These are phyloP conservation scores for Hetaerina titia DNA, from an alignment of 2,888 invertebrate genomes.

Conservation along the genomic window DNA sequence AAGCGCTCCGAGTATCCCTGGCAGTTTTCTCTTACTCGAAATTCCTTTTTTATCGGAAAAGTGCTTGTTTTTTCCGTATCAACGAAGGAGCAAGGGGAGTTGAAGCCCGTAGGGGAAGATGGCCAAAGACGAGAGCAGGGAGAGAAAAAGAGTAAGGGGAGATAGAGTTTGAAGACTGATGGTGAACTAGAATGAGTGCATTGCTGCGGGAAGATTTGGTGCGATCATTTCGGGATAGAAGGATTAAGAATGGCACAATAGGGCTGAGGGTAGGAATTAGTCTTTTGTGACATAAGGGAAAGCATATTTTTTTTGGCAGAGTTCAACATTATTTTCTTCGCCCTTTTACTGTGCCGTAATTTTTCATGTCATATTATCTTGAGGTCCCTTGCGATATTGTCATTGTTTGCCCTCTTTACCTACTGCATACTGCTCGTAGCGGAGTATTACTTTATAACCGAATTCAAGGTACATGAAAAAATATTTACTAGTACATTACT, in stretches of 20 bases:
- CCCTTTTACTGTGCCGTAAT: no score
- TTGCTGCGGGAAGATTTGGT: not conserved
- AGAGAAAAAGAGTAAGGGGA: not conserved
- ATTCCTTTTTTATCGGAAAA: slow-evolving; percentile 47
- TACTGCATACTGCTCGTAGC: no score
- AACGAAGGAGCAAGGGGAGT: not conserved
- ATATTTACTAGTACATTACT: no score
- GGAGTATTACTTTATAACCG: no score
- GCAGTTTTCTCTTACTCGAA: slow-evolving; percentile 49
- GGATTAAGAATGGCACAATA: not conserved
- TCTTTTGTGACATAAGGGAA: no score
- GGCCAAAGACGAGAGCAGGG: not conserved
- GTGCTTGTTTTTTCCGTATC: slow-evolving; percentile 39
- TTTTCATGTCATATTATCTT: no score
- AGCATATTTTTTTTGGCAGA: no score
- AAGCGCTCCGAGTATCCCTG: slow-evolving; percentile 37
- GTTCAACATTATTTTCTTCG: no score
- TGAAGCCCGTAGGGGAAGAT: not conserved
- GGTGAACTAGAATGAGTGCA: not conserved
- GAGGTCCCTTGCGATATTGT: no score
- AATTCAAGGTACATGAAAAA: no score
- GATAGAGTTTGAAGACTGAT: not conserved
- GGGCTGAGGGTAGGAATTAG: no score
- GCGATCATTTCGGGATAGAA: not conserved
- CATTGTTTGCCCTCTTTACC: no score